Conservation (phyloP, 2,797 vertebrate species). For the Syncerus caffer region DNA sequence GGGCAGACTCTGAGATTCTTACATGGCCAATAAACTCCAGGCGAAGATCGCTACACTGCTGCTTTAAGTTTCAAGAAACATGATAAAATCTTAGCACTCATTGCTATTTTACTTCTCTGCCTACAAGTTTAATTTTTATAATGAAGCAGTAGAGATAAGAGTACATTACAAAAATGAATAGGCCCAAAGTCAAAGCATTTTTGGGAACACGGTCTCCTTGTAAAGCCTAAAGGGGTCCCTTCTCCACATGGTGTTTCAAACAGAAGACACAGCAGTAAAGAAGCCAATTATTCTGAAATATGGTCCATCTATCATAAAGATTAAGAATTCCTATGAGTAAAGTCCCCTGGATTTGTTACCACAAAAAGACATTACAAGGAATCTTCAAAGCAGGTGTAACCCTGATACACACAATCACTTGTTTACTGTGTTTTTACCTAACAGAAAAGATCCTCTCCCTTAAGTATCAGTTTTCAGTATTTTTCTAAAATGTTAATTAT, state of each 20-base stretch:
- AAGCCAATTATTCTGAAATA: not conserved
- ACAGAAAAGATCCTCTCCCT: not conserved
- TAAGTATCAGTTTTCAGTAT: not conserved
- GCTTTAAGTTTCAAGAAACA: not conserved
- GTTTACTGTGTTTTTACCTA: not conserved
- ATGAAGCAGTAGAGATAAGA: not conserved
- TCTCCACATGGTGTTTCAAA: not conserved
- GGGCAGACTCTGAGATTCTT: not conserved
- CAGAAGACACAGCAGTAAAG: not conserved
- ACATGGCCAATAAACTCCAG: not conserved
- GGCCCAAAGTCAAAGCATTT: not conserved
- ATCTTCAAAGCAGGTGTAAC: not conserved
- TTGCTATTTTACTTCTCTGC: not conserved
- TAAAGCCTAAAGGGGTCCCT: not conserved
- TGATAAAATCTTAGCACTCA: not conserved
- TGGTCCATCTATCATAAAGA: not conserved
- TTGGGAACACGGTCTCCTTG: not conserved
- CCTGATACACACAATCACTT: not conserved
- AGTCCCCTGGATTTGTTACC: not conserved
- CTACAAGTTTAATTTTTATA: not conserved
- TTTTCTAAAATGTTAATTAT: conserved; percentile 29
- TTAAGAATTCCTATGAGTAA: not conserved
- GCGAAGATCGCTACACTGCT: not conserved
- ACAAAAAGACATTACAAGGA: not conserved
- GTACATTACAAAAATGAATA: not conserved